Percentiles rank a stretch among this genome's conserved stretches.
These are phyloP conservation scores for Scortum barcoo DNA, from an alignment of 2,113 vertebrate genomes.

Conservation along the genomic window DNA sequence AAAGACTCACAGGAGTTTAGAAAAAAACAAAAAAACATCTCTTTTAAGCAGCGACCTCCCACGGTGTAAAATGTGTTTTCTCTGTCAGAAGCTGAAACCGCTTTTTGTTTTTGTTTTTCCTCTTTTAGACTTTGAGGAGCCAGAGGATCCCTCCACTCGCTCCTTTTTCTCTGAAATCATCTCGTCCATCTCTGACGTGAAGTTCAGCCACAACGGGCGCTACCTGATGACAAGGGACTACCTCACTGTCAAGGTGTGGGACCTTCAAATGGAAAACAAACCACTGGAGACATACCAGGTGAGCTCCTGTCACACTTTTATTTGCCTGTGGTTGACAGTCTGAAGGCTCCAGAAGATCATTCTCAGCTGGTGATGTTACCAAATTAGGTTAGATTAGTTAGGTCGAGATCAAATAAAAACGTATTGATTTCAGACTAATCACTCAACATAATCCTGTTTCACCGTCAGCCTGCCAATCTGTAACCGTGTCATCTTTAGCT, in stretches of 20 bases:
- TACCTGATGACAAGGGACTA: conserved; percentile 98
- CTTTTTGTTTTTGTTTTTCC: conserved; percentile 17
- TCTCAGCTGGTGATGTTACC: conserved; percentile 29
- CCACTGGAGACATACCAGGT: conserved; percentile 97
- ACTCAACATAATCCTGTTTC: conserved; percentile 76
- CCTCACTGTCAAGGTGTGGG: conserved; percentile 97
- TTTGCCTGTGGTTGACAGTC: neutral
- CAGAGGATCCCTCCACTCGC: conserved; percentile 94
- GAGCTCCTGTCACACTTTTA: conserved; percentile 14
- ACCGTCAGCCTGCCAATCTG: conserved; percentile 59
- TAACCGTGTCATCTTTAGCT: conserved; percentile 57
- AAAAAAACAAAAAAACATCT: neutral
- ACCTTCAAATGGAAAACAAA: conserved; percentile 97
- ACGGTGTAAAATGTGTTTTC: conserved; percentile 15
- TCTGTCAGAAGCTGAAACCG: conserved; percentile 35
- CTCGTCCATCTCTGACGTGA: conserved; percentile 97
- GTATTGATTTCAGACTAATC: conserved; percentile 78
- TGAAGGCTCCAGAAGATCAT: neutral
- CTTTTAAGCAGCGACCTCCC: conserved; percentile 8
- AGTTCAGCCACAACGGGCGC: conserved; percentile 97
- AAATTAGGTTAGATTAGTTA: conserved; percentile 48
- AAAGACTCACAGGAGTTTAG: neutral
- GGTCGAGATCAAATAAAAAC: conserved; percentile 61
- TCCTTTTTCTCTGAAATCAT: conserved; percentile 98
- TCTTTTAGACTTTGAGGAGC: conserved; percentile 93